These are phyloP conservation scores for Orchesella cincta DNA, from an alignment of 1,140 invertebrate species.

Conservation along the genomic window DNA sequence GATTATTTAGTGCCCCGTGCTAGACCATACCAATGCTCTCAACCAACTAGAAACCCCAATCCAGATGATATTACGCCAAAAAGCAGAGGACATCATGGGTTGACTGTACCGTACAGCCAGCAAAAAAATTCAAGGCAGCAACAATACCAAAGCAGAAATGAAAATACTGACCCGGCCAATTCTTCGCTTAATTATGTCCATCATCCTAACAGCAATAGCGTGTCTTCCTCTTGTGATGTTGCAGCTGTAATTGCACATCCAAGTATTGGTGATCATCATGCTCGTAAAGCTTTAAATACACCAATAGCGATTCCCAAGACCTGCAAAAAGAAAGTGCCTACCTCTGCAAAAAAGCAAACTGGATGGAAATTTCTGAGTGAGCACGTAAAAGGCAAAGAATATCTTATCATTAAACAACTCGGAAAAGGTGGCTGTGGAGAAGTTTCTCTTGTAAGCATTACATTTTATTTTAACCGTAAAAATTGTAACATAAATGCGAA, in stretches of 20 bases:
- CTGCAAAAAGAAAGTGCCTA: not conserved
- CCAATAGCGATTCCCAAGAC: not conserved
- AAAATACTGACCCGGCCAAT: not conserved
- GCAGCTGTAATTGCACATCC: constrained; percentile 15
- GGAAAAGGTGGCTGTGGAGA: constrained; percentile 67
- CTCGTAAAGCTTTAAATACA: not conserved
- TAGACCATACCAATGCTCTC: not conserved
- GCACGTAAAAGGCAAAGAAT: constrained; percentile 56
- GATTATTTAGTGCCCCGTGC: not conserved
- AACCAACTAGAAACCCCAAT: not conserved
- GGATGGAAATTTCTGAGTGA: constrained; percentile 44
- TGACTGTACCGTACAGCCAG: not conserved
- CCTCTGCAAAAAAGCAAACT: not conserved
- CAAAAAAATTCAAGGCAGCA: not conserved
- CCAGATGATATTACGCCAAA: not conserved
- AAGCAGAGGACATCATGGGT: not conserved
- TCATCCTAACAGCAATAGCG: not conserved
- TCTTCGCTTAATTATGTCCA: not conserved
- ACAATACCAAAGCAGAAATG: not conserved
- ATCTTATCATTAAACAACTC: constrained; percentile 57
- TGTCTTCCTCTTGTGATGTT: not conserved
- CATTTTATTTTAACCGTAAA: constrained; percentile 10
- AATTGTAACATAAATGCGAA: not conserved
- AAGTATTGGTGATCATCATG: not conserved
- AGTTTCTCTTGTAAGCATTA: constrained; percentile 60